These are phyloP conservation scores for Syrphus vitripennis DNA, from an alignment of 2,888 invertebrate species.

Conservation along the genomic window DNA sequence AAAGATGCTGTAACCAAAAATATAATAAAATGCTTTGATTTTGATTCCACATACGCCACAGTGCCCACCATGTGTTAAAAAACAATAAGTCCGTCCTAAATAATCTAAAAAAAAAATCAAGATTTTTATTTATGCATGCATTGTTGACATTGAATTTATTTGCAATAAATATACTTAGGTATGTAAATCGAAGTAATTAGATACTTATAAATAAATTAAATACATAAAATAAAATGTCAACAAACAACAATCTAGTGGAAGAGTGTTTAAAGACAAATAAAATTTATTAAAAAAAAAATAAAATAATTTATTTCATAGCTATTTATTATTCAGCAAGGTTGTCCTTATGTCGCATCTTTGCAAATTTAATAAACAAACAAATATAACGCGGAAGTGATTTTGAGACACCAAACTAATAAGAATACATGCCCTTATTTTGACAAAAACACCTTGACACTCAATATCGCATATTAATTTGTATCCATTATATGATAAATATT, in stretches of 20 bases:
- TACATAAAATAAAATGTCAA: background rate
- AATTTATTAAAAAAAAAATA: too few species aligned
- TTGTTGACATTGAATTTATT: background rate
- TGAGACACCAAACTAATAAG: background rate
- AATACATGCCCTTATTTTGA: conserved; percentile 1
- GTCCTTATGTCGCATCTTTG: background rate
- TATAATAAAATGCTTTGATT: too few species aligned
- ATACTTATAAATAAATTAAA: too few species aligned
- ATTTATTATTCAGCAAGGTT: conserved; percentile 1
- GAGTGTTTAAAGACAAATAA: background rate
- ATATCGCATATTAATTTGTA: background rate
- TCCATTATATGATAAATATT: background rate
- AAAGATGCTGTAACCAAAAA: too few species aligned
- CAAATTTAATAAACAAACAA: background rate
- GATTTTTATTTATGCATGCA: too few species aligned
- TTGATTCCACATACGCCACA: too few species aligned
- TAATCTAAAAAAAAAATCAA: background rate
- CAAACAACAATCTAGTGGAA: background rate
- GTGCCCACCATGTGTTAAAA: too few species aligned
- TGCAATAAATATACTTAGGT: too few species aligned
- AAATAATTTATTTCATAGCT: background rate
- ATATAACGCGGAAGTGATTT: background rate
- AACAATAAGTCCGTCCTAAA: too few species aligned
- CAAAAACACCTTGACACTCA: conserved; percentile 4
- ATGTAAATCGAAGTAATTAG: too few species aligned